Base-by-base conservation (phyloP, 2,797 vertebrate species). In the Clarias platycephalus region DNA sequence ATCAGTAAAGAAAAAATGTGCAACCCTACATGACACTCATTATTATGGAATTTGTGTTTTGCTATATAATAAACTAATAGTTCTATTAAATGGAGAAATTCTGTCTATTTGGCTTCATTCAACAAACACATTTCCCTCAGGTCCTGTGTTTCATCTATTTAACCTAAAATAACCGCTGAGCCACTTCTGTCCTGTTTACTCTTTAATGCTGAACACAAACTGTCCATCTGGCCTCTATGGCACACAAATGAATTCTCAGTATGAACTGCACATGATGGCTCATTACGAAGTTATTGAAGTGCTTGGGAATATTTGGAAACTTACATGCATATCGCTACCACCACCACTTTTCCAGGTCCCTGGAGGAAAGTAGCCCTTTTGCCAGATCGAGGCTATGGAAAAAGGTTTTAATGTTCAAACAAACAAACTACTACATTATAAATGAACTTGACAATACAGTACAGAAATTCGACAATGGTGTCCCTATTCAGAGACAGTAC, bases 271-370 rank as follows among this genome's bases (percentile, higher is more conserved):
- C 34, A 8, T 20, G 66, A 60, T 12, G 2, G 9, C 0, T 18
- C 0, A 55, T 58, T 63, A 44, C 8, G 15, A 55, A 20, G 4
- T 63, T 5, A 58, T n/a, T 57, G 13, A 53, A 57, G 15, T 7
- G 28, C 12, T 78, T 18, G 22, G 6, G 24, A 5, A 44, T 18
- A 26, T 58, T 82, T 37, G 16, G 44, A 88, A 88, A 95, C 98
- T 97, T 96, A 99, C 98, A 99, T 99, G 95, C 97, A 99, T 91
- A 99, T 98, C 80, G 98, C 98, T 57, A 99, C 97, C 96, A 97
- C 98, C 80, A 99, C 98, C 90, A 99, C 98, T 90, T 99, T 99
- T 88, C 98, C 98, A 37, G 98, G 97, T 68, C 98, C 98, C 90
- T 97, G 97, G 53, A 97, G 92, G 93, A 99, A 98, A 49, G 96